These are phyloP conservation scores for Ameiurus melas DNA, from an alignment of 2,113 vertebrate genomes.

Conservation along the genomic window DNA sequence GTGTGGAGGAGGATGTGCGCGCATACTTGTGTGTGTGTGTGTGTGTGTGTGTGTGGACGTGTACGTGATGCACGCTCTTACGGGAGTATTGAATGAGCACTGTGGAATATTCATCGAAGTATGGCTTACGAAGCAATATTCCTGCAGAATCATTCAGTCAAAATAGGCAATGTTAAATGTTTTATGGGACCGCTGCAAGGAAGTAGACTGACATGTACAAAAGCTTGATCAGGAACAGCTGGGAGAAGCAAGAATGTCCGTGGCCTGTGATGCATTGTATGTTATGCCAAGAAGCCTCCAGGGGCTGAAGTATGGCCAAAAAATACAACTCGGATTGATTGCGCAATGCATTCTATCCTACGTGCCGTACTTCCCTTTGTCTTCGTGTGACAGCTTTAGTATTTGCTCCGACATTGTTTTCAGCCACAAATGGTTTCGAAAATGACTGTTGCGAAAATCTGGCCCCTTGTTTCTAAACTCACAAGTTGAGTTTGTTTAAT, in stretches of 20 bases:
- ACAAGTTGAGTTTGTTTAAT: neutral
- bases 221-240: constrained; percentile 49
- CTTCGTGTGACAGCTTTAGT: constrained; percentile 29
- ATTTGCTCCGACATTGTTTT: neutral
- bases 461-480: neutral
- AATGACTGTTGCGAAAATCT: constrained; percentile 7
- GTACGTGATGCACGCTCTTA: constrained; percentile 1
- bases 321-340: constrained; percentile 31
- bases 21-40: neutral
- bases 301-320: constrained; percentile 34
- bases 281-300: constrained; percentile 41
- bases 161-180: constrained; percentile 9
- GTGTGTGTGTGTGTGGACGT: neutral
- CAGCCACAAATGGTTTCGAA: neutral
- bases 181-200: neutral
- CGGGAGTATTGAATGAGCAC: constrained; percentile 26
- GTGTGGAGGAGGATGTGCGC: constrained; percentile 35
- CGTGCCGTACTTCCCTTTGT: constrained; percentile 2
- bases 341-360: neutral
- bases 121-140: constrained; percentile 14
- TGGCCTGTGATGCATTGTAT: constrained; percentile 29
- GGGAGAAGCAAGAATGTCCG: constrained; percentile 43
- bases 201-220: constrained; percentile 35
- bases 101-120: neutral
- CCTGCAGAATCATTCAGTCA: constrained; percentile 14